Conservation (phyloP, 2,797 vertebrate species). For the Pyrocephalus nanus region DNA sequence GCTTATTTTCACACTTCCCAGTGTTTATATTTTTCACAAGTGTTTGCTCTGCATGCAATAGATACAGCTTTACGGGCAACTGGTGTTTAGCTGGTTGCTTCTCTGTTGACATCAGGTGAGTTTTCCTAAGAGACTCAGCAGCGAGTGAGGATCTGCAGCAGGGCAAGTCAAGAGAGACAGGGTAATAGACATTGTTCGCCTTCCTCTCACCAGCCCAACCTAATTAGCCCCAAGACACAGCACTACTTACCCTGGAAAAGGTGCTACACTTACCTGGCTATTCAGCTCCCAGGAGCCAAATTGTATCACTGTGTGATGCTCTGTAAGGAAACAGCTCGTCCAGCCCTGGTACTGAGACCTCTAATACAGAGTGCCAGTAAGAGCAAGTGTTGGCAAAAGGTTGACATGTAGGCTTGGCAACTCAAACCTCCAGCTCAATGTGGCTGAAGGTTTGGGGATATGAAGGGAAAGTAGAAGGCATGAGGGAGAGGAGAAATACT, state of each 20-base stretch:
- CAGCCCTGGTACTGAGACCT: neutral
- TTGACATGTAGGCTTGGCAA: neutral
- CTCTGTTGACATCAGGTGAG: neutral
- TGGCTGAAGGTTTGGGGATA: neutral
- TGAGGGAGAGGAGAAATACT: neutral
- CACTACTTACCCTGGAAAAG: neutral
- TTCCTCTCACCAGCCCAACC: neutral
- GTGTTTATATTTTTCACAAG: neutral
- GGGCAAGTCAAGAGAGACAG: neutral
- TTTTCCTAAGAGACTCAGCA: neutral
- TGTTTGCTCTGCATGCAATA: neutral
- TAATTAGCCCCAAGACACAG: neutral
- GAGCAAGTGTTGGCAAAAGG: neutral
- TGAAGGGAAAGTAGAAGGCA: rapidly evolving
- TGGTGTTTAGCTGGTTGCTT: neutral
- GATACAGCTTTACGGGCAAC: neutral
- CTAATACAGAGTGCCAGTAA: rapidly evolving
- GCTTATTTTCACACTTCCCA: neutral
- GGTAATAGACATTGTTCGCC: neutral
- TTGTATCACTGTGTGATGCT: neutral
- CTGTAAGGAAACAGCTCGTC: neutral
- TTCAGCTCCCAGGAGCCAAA: neutral
- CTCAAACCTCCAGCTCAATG: neutral
- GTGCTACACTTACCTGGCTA: neutral
- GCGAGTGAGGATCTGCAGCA: neutral